Conservation (phyloP, 1,140 invertebrate genomes). For the Adelges cooleyi region DNA sequence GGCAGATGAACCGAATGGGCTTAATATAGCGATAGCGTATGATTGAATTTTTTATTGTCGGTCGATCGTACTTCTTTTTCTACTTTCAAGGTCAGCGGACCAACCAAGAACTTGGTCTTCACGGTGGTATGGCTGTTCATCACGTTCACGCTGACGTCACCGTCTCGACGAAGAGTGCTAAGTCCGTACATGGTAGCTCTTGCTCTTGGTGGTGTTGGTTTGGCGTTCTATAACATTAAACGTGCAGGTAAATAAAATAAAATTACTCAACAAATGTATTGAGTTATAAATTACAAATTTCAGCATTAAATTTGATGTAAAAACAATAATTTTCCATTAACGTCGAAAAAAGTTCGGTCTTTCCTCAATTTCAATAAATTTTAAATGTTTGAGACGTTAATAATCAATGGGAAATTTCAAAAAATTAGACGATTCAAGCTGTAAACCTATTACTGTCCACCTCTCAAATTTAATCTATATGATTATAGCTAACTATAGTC, state of each 20-base stretch:
- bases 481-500: too few species aligned
- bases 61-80: slow-evolving; percentile 56
- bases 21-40: too few species aligned
- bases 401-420: too few species aligned
- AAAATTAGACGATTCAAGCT: too few species aligned
- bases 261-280: not conserved
- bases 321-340: too few species aligned
- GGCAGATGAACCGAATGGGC: too few species aligned
- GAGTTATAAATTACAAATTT: not conserved
- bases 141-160: slow-evolving; percentile 65
- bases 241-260: not conserved
- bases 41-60: too few species aligned
- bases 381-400: too few species aligned
- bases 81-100: slow-evolving; percentile 62
- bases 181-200: slow-evolving; percentile 66
- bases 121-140: slow-evolving; percentile 66
- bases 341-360: too few species aligned
- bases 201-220: slow-evolving; percentile 40
- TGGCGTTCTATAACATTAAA: not conserved
- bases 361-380: too few species aligned
- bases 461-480: too few species aligned
- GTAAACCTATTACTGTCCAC: too few species aligned
- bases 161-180: slow-evolving; percentile 58
- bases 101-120: slow-evolving; percentile 64
- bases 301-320: not conserved